phyloP scores from a whole-genome alignment of 2,113 vertebrate species.

The Andinoacara biseriatus region DNA sequence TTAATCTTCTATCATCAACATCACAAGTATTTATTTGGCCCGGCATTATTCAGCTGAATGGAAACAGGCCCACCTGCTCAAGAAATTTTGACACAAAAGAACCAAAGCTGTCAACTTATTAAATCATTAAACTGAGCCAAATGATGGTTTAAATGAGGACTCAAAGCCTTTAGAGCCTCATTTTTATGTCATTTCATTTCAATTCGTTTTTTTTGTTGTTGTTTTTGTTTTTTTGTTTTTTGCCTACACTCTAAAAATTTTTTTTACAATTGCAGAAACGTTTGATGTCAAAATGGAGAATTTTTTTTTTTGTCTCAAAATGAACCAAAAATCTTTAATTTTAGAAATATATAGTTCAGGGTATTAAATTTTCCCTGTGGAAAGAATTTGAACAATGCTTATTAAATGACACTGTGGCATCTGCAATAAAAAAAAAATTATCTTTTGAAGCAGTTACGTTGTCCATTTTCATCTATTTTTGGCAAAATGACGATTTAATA shows the following conservation, averaged over 20 bases:
- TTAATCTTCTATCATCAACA: slow-evolving; percentile 42
- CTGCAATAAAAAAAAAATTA: neutral
- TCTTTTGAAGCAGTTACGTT: neutral
- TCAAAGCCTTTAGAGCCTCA: neutral
- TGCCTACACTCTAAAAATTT: neutral
- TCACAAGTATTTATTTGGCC: neutral
- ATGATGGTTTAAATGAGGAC: neutral
- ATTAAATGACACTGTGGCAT: neutral
- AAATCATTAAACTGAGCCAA: neutral
- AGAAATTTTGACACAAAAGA: neutral
- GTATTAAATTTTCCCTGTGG: neutral
- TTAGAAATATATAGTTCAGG: neutral
- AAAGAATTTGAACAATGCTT: neutral
- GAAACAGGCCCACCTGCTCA: slow-evolving; percentile 8
- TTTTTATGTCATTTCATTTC: neutral
- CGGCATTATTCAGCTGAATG: neutral
- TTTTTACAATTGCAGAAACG: rapidly evolving
- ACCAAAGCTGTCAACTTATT: neutral
- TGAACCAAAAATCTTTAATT: neutral
- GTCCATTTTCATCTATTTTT: neutral
- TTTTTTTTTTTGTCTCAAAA: rapidly evolving
- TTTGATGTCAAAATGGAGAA: neutral
- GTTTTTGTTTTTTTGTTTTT: neutral
- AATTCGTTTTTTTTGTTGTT: neutral
- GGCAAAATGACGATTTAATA: neutral